These are phyloP conservation scores for Myrmophylax atrothorax DNA, from an alignment of 2,113 vertebrate genomes.

Conservation along the genomic window DNA sequence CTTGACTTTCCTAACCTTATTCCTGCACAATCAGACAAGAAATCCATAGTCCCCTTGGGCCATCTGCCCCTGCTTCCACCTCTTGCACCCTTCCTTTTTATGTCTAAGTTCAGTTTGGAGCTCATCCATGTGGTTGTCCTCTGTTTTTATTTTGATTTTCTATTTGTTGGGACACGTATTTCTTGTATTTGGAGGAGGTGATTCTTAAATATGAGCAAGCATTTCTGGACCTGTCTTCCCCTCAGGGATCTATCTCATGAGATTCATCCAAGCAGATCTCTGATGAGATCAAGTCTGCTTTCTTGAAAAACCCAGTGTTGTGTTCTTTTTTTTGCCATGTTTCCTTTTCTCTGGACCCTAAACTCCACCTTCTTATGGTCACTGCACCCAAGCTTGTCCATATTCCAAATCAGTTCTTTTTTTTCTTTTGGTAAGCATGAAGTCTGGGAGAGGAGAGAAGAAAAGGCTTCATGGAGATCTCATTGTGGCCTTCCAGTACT, in stretches of 20 bases:
- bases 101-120: not conserved
- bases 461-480: not conserved
- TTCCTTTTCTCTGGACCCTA: not conserved
- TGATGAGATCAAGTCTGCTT: not conserved
- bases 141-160: not conserved
- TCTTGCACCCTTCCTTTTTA: not conserved
- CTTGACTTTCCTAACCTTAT: not conserved
- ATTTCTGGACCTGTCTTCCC: not conserved
- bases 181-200: not conserved
- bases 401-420: not conserved
- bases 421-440: not conserved
- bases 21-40: not conserved
- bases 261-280: not conserved
- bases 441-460: not conserved
- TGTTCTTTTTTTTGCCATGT: not conserved
- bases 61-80: not conserved
- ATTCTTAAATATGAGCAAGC: not conserved
- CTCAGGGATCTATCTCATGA: not conserved
- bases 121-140: not conserved
- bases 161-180: not conserved
- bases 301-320: not conserved
- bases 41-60: not conserved
- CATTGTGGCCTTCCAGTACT: not conserved
- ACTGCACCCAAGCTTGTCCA: not conserved
- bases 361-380: not conserved